Base-by-base conservation (phyloP, 2,113 vertebrate genomes). In the Leuciscus idus region DNA sequence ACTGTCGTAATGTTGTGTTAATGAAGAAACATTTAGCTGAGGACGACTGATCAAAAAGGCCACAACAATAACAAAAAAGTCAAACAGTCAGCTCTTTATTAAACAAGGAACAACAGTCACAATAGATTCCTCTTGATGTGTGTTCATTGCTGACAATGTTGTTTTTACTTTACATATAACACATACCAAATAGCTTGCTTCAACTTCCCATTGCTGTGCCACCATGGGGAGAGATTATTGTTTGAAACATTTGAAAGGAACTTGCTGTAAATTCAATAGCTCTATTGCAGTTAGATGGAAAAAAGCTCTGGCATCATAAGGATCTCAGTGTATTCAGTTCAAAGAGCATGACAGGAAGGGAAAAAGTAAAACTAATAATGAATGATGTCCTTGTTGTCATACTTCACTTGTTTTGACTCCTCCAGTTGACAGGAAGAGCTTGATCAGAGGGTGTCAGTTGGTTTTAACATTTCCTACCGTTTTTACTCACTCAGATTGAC, bases 231-330 rank as follows among this genome's bases (percentile, higher is more conserved):
- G 8, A 50, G 13, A 48, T 50, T 11, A 21, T 28, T 50, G 39
- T 81, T 64, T 50, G 43, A 81, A 81, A 81, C 19, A 28, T 28
- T 81, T 61, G 5, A 62, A 62, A 66, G 43, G 59, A 68, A 81
- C 7, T 66, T 50, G n/a, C 26, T 43, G 57, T 43, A 59, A 36
- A 79, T 61, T 79, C 52, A 79, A 23, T 77, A 57, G 28, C 30
- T 77, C 75, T 52, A 17, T 10, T 55, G 30, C 26, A 30, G 50
- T 23, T 36, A 10, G 17, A 52, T 36, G 4, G 57, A 57, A 33
- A 43, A 55, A 15, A 55, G 8, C 15, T 77, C 48, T 19, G 52
- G 55, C 55, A 39, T n/a, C 11, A 79, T 8, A 39, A 17, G 17
- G 15, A 52, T 77, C n/a, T 52, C 15, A 5, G 2, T 8, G 30